Evolutionary conservation across 2,888 invertebrate species (phyloP).

Genomic region (Peribatodes rhomboidaria): DNA sequence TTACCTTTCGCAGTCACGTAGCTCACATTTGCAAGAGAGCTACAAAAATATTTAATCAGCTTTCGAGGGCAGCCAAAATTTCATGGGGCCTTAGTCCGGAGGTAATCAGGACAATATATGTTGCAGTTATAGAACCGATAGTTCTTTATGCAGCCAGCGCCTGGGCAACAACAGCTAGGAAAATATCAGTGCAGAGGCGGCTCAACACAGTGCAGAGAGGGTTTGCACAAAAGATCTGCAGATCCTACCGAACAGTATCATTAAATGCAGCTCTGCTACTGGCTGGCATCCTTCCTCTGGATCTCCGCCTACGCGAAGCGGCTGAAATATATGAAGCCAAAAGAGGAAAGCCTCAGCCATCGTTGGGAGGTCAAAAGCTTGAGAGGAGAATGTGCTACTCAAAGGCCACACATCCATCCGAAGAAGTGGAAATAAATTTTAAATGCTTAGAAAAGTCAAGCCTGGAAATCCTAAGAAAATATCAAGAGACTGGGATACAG

Average conservation of each 20-base stretch:
- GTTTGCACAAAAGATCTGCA: neutral
- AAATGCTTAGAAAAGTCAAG: too few species aligned
- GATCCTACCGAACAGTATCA: slow-evolving; percentile 6
- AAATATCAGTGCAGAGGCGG: neutral
- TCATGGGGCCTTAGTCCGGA: neutral
- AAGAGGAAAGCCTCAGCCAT: too few species aligned
- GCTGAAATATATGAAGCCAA: too few species aligned
- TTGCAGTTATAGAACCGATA: neutral
- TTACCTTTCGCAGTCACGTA: neutral
- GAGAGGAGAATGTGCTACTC: too few species aligned
- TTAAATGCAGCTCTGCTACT: slow-evolving; percentile 7
- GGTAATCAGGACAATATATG: neutral
- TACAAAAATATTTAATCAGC: neutral
- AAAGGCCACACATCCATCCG: too few species aligned
- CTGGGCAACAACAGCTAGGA: neutral
- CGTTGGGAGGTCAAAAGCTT: too few species aligned
- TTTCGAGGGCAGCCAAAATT: neutral
- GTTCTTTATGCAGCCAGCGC: slow-evolving; percentile 1
- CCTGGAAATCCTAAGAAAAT: too few species aligned
- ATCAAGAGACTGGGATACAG: too few species aligned
- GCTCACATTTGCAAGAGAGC: neutral
- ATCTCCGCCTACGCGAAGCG: neutral
- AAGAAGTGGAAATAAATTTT: too few species aligned
- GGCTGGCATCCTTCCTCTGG: neutral
- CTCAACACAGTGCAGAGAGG: neutral